Base-by-base conservation (phyloP, 2,797 vertebrate genomes). In the Gadopsis bispinosus region DNA sequence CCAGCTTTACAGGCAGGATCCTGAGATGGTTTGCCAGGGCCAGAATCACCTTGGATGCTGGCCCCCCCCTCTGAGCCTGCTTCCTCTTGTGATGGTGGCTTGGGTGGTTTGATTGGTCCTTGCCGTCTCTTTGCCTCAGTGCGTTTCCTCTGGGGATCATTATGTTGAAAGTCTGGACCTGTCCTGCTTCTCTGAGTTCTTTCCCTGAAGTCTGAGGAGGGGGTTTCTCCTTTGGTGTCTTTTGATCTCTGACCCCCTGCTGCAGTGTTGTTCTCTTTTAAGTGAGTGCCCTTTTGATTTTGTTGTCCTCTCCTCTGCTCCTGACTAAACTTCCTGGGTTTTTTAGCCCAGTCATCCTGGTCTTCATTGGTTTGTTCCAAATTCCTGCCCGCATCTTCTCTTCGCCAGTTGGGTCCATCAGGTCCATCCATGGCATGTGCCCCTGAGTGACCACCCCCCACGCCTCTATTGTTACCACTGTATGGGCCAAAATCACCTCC, bases 261-360 rank as follows among this genome's bases (percentile, higher is more conserved):
- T 67, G 68, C 75, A 58, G 91, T 89, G 47, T 62, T 85, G 78
- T 93, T 93, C 77, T 96, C 89, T 88, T 90, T 95, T 2, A 93
- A 82, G 56, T 86, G 88, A 51, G 79, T 59, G 35, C 88, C 91
- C 77, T 91, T 96, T 61, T 96, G 95, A 73, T 88, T 94, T 67
- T 90, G 91, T 2, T 85, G 84, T 61, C 92, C 93, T 90, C 94
- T 96, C 69, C 93, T 95, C 74, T 95, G 91, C 13, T 90, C 93
- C 66, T 96, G 94, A 53, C 87, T 87, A 56, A 95, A 91, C 54
- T 94, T 96, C 14, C 90, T 80, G 4, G 94, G 85, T 82, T 94
- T 97, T 91, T 96, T 97, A 41, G 94, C 94, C 67, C 95, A 94
- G 50, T 93, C 93, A 37, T 97, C 96, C 86, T 91, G 95, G 69